These are phyloP conservation scores for Pseudococcus viburni DNA, from an alignment of 2,888 invertebrate species.

Conservation along the genomic window DNA sequence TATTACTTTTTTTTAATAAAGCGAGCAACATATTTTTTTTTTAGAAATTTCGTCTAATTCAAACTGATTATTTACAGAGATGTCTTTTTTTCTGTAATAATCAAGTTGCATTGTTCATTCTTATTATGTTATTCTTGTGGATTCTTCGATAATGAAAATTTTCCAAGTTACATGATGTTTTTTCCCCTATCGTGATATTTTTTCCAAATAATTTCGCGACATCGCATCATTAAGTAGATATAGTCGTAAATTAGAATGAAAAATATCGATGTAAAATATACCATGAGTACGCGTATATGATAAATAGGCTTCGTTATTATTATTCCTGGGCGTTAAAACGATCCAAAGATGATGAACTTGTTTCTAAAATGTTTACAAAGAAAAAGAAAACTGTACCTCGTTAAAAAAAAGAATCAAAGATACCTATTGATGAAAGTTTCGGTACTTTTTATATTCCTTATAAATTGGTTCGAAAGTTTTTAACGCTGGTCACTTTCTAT, in stretches of 20 bases:
- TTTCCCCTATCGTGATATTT: background rate
- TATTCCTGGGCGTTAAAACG: background rate
- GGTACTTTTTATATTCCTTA: background rate
- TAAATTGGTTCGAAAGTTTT: constrained; percentile 11
- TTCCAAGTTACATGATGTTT: background rate
- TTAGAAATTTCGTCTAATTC: background rate
- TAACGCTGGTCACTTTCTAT: background rate
- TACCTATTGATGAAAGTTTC: background rate
- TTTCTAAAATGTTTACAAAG: background rate
- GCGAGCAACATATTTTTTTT: background rate
- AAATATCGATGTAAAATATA: background rate
- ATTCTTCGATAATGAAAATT: background rate
- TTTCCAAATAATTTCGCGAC: background rate
- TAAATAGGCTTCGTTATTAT: constrained; percentile 10
- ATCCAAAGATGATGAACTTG: background rate
- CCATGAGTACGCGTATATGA: background rate
- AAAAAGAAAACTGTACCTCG: background rate
- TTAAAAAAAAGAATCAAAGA: constrained; percentile 8
- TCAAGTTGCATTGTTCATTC: background rate
- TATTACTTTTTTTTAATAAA: background rate
- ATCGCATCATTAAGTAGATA: too few relatives aligned
- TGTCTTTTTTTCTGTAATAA: background rate
- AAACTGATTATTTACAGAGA: background rate
- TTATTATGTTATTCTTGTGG: background rate
- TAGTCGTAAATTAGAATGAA: background rate